These are phyloP conservation scores for Diorhabda carinulata DNA, from an alignment of 1,140 invertebrate genomes.

Conservation along the genomic window DNA sequence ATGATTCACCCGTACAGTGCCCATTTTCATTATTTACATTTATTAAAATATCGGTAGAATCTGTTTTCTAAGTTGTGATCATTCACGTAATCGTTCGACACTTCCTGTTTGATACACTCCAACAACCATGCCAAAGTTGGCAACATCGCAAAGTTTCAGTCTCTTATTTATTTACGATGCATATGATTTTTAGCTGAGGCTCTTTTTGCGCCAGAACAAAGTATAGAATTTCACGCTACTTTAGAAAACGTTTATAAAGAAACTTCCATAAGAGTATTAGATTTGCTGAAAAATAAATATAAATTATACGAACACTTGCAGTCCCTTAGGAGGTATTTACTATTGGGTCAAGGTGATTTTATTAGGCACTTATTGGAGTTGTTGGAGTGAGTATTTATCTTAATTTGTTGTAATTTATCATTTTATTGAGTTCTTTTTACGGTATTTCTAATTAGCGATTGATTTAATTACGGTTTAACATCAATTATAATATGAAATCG, in stretches of 20 bases:
- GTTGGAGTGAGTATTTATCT: slow-evolving; percentile 66
- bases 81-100: too few species aligned
- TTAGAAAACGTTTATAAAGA: slow-evolving; percentile 81
- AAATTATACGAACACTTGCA: slow-evolving; percentile 88
- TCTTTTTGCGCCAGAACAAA: slow-evolving; percentile 68
- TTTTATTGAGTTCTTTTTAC: not conserved
- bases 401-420: slow-evolving; percentile 4
- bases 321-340: slow-evolving; percentile 83
- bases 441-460: too few species aligned
- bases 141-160: not conserved
- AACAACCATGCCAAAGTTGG: not conserved
- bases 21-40: too few species aligned
- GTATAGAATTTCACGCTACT: slow-evolving; percentile 69
- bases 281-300: slow-evolving; percentile 81
- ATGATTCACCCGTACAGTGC: too few species aligned
- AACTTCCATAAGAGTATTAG: slow-evolving; percentile 81
- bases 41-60: too few species aligned
- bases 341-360: slow-evolving; percentile 94
- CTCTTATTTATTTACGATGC: not conserved
- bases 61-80: too few species aligned
- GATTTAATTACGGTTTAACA: too few species aligned
- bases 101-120: too few species aligned
- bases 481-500: too few species aligned
- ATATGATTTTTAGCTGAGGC: slow-evolving; percentile 54
- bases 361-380: slow-evolving; percentile 89